A percentile compares a stretch with the other conserved stretches of the same genome.
phyloP scores from a whole-genome alignment of 2,113 vertebrate species.

The Coptodon rendalli region DNA sequence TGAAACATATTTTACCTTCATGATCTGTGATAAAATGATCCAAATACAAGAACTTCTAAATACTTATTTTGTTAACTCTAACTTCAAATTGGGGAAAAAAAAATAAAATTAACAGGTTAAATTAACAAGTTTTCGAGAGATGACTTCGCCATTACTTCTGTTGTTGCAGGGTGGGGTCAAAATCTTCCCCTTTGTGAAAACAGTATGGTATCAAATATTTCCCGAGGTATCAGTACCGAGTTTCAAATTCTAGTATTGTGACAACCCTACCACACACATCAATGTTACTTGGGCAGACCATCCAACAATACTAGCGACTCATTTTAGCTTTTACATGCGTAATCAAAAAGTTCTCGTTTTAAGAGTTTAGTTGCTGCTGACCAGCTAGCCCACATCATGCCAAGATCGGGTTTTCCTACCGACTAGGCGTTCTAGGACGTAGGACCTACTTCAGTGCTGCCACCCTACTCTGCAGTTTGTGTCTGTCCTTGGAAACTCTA shows the following conservation, averaged over 20 bases:
- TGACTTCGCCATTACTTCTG: accelerated
- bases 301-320: background rate
- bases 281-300: background rate
- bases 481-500: background rate
- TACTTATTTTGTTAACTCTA: background rate
- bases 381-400: background rate
- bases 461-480: background rate
- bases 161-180: background rate
- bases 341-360: background rate
- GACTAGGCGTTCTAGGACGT: accelerated
- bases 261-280: background rate
- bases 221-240: background rate
- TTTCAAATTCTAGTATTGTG: background rate
- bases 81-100: background rate
- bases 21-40: background rate
- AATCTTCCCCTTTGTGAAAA: background rate
- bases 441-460: background rate
- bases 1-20: background rate
- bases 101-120: background rate
- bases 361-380: background rate
- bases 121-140: background rate
- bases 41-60: background rate
- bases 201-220: background rate
- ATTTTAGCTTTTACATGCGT: background rate
- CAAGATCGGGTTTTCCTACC: background rate